Percentiles rank a stretch among this genome's conserved stretches.
These are phyloP conservation scores for Lacanobia wlatinum DNA, from an alignment of 2,888 invertebrate species.

Conservation along the genomic window DNA sequence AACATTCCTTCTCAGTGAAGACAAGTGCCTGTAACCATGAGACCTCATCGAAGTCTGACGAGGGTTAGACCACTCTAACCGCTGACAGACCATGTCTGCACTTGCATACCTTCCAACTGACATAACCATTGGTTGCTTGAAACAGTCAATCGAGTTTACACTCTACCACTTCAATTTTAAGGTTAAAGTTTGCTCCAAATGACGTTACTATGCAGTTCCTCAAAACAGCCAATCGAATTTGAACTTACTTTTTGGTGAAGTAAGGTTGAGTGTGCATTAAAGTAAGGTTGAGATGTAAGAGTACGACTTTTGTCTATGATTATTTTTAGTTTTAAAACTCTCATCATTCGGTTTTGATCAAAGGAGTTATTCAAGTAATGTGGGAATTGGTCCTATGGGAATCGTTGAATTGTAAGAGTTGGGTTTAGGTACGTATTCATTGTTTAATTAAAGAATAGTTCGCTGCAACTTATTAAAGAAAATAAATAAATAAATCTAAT, in stretches of 20 bases:
- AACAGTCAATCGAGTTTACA: conserved; percentile 10
- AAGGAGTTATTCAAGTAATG: conserved; percentile 51
- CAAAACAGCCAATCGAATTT: conserved; percentile 9
- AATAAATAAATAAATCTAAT: too few relatives aligned
- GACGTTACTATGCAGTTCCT: conserved; percentile 41
- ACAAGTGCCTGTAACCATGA: conserved; percentile 58
- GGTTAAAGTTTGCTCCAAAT: conserved; percentile 22
- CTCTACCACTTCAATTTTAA: neutral
- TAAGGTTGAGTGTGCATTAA: conserved; percentile 7
- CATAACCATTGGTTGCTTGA: conserved; percentile 37
- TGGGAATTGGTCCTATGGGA: conserved; percentile 35
- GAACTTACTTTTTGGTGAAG: fast-evolving
- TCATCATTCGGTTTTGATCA: conserved; percentile 37
- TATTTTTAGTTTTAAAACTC: conserved; percentile 52
- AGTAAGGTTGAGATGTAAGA: neutral
- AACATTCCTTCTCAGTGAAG: conserved; percentile 44
- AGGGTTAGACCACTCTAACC: conserved; percentile 67
- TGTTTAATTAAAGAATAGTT: conserved; percentile 5
- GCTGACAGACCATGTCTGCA: conserved; percentile 74
- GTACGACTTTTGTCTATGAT: conserved; percentile 1
- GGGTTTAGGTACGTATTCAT: neutral
- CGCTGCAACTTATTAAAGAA: too few relatives aligned
- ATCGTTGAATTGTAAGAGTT: neutral
- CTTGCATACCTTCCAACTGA: conserved; percentile 54
- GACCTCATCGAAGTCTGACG: conserved; percentile 68